phyloP scores from a whole-genome alignment of 2,113 vertebrate species.

The Echinops telfairi region DNA sequence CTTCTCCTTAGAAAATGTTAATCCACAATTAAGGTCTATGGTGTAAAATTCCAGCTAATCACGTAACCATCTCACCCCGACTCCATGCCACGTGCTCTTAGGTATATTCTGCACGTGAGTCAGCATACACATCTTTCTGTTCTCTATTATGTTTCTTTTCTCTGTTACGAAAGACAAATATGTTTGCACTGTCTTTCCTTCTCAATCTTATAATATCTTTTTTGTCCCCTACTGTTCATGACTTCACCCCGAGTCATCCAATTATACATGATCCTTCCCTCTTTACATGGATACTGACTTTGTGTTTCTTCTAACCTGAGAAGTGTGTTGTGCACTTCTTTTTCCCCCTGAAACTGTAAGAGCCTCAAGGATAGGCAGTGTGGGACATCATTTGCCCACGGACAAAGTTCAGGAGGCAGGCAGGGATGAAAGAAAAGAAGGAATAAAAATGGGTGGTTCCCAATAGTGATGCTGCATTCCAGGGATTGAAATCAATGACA shows the following conservation, averaged over 20 bases:
- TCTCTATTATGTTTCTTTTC: background rate
- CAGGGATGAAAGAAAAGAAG: no score
- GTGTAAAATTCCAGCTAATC: background rate
- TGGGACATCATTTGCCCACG: no score
- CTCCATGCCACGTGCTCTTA: no score
- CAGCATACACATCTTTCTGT: background rate
- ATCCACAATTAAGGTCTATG: background rate
- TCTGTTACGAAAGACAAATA: background rate
- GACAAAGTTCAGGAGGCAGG: no score
- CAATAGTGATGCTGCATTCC: no score
- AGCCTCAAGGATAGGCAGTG: no score
- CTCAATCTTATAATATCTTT: background rate
- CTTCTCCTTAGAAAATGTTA: background rate
- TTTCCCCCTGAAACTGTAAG: background rate
- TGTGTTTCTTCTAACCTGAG: background rate
- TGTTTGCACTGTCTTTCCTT: background rate
- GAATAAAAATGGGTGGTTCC: no score
- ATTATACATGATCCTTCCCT: background rate
- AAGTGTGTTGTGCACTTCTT: background rate
- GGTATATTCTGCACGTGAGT: background rate
- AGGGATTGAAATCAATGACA: no score
- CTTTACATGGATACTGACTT: background rate
- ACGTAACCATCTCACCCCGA: background rate
- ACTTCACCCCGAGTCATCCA: background rate
- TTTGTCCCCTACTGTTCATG: background rate